These are phyloP conservation scores for Trochalopteron elliotii DNA, from an alignment of 2,113 vertebrate genomes.

Conservation along the genomic window DNA sequence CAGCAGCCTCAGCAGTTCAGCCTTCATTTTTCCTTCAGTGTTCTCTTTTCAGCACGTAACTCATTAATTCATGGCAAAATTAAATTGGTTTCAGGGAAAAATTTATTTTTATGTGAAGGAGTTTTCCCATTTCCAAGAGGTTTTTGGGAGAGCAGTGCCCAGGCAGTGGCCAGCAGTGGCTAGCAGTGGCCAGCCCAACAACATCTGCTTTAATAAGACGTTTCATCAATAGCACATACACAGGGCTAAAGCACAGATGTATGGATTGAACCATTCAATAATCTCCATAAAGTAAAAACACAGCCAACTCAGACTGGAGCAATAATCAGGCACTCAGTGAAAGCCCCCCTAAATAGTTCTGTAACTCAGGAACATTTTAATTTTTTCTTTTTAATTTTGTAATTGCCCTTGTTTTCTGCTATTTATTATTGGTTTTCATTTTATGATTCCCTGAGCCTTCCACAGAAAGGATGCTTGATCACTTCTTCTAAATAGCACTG, in stretches of 20 bases:
- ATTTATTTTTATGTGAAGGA: rapidly evolving
- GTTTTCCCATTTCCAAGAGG: not conserved
- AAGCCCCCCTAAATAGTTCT: not conserved
- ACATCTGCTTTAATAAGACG: not conserved
- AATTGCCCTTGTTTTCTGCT: not conserved
- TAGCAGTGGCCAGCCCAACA: not conserved
- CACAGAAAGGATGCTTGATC: slow-evolving; percentile 9
- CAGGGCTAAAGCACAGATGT: not conserved
- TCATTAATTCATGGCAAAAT: not conserved
- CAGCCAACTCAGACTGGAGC: not conserved
- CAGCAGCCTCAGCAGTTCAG: not conserved
- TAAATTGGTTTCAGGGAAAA: not conserved
- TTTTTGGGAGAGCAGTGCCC: not conserved
- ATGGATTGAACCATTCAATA: not conserved
- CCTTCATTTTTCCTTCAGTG: not conserved
- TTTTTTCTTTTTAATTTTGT: not conserved
- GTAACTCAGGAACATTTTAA: not conserved
- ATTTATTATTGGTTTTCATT: not conserved
- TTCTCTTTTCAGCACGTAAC: rapidly evolving
- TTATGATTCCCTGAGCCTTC: not conserved
- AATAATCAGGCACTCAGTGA: not conserved
- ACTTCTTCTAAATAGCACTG: not conserved
- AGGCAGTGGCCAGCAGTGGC: not conserved
- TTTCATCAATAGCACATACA: not conserved
- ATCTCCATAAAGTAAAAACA: not conserved